phyloP scores from a whole-genome alignment of 2,888 invertebrate species.

The Apotomis capreana region DNA sequence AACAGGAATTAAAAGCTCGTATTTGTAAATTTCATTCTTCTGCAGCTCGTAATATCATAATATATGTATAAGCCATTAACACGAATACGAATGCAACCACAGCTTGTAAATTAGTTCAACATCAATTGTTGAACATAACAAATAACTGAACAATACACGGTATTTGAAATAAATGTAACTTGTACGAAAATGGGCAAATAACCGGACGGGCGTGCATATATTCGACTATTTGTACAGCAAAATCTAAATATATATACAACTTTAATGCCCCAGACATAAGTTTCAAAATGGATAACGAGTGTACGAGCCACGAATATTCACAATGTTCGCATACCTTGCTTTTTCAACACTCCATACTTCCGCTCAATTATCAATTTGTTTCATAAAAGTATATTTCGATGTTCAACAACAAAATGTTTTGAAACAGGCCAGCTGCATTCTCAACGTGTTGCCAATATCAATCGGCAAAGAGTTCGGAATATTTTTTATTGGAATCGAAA shows the following conservation, averaged over 20 bases:
- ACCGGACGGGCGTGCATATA: background rate
- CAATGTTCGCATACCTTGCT: slow-evolving; percentile 33
- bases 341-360: slow-evolving; percentile 29
- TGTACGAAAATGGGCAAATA: slow-evolving; percentile 12
- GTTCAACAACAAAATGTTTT: slow-evolving; percentile 3
- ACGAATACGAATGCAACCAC: background rate
- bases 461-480: too few relatives aligned
- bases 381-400: slow-evolving; percentile 12
- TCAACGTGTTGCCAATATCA: background rate
- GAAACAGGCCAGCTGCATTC: background rate
- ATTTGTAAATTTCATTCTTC: too few relatives aligned
- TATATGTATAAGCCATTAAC: background rate
- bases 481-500: too few relatives aligned
- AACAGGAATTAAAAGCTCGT: too few relatives aligned
- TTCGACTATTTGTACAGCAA: slow-evolving; percentile 15
- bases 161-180: slow-evolving; percentile 21
- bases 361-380: slow-evolving; percentile 30
- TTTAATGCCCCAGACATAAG: background rate
- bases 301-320: slow-evolving; percentile 28
- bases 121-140: background rate
- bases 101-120: background rate
- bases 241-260: background rate
- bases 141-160: background rate
- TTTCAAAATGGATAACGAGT: slow-evolving; percentile 1
- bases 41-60: too few relatives aligned